phyloP scores from a whole-genome alignment of 1,140 invertebrate species.

The Drosophila triauraria region DNA sequence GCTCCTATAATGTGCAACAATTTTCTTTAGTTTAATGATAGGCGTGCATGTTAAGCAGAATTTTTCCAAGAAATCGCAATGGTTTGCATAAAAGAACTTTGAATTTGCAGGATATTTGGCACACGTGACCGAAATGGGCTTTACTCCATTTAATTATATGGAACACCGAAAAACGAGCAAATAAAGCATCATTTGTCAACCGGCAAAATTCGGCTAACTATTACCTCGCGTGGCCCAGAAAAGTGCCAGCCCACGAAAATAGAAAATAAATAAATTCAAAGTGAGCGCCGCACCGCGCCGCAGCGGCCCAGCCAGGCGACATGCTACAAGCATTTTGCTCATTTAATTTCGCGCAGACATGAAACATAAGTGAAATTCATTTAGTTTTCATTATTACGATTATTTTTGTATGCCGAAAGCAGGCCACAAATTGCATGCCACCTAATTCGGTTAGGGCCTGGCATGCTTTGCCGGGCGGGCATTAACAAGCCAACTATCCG shows the following conservation, averaged over 20 bases:
- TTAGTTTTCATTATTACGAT: slow-evolving; percentile 77
- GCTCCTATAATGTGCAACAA: slow-evolving; percentile 48
- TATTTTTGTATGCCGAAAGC: slow-evolving; percentile 52
- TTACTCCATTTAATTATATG: slow-evolving; percentile 67
- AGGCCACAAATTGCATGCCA: slow-evolving; percentile 69
- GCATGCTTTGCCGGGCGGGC: slow-evolving; percentile 37
- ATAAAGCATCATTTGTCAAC: slow-evolving; percentile 73
- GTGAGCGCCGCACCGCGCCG: slow-evolving; percentile 12
- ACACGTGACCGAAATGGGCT: slow-evolving; percentile 56
- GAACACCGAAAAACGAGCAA: slow-evolving; percentile 51
- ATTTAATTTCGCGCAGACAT: slow-evolving; percentile 78
- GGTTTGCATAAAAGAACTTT: slow-evolving; percentile 15
- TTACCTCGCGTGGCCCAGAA: slow-evolving; percentile 73
- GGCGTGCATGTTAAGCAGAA: slow-evolving; percentile 60
- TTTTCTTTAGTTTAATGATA: slow-evolving; percentile 21
- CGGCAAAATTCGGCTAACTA: slow-evolving; percentile 59
- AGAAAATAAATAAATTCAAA: slow-evolving; percentile 58
- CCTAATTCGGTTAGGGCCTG: slow-evolving; percentile 64
- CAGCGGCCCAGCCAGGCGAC: slow-evolving; percentile 34
- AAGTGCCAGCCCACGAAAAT: slow-evolving; percentile 62
- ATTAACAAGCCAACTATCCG: slow-evolving; percentile 57
- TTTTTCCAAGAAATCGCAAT: slow-evolving; percentile 36
- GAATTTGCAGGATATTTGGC: slow-evolving; percentile 46
- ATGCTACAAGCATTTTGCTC: slow-evolving; percentile 74
- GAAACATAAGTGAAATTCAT: slow-evolving; percentile 81